Conservation (phyloP, 1,140 invertebrate genomes). For the Hycleus cichorii region DNA sequence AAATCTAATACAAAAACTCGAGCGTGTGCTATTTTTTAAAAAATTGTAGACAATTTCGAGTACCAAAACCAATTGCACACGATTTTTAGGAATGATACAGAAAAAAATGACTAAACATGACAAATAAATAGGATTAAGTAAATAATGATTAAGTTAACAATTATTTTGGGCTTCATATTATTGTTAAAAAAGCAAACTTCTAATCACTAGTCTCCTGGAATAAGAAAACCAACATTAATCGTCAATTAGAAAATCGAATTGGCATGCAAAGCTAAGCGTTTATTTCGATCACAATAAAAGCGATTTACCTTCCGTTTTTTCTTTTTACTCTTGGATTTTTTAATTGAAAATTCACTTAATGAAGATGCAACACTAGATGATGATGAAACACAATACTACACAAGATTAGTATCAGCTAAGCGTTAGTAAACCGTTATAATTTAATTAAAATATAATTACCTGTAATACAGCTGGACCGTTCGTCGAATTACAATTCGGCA, state of each 20-base stretch:
- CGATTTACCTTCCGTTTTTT: constrained; percentile 20
- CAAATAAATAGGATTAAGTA: not conserved
- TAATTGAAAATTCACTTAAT: constrained; percentile 11
- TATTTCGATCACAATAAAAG: not conserved
- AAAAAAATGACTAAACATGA: not conserved
- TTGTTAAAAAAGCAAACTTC: not conserved
- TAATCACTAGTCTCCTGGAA: not conserved
- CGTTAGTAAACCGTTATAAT: too few relatives aligned
- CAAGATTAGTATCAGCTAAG: not conserved
- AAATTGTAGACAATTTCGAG: not conserved
- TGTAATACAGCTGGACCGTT: too few relatives aligned
- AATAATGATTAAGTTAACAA: constrained; percentile 3
- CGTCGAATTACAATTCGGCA: too few relatives aligned
- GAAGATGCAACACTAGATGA: constrained; percentile 18
- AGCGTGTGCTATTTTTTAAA: not conserved
- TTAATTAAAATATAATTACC: too few relatives aligned
- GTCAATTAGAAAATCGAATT: not conserved
- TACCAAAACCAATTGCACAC: too few relatives aligned
- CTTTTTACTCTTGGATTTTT: constrained; percentile 23
- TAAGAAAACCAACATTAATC: not conserved
- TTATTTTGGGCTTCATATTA: not conserved
- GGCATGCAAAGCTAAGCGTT: too few relatives aligned
- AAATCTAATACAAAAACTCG: too few relatives aligned
- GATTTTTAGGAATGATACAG: constrained; percentile 3
- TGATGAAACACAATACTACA: constrained; percentile 18